Evolutionary conservation across 2,113 vertebrate genomes (phyloP), one percentile per base, ranked within the genome.

Genomic region (Menidia beryllina): DNA sequence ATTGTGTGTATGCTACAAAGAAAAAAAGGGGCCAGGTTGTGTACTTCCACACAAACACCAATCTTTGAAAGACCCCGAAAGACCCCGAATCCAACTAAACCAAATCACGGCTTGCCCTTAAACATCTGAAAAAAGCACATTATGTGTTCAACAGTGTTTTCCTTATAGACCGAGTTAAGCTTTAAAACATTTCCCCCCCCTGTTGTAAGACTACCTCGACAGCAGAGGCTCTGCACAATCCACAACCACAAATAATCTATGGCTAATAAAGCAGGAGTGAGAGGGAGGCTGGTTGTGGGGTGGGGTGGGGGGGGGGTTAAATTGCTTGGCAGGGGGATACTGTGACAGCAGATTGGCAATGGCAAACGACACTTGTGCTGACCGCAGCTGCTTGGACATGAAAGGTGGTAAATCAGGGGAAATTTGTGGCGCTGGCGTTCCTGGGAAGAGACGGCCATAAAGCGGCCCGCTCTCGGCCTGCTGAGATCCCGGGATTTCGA

Each of bases 361-460:
- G 73, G 77, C 72, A 81, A 61, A 75, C 77, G 85, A 91, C 88
- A 90, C 82, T 91, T 91, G 71, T 93, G 93, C 93, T 93, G 93
- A 94, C 84, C 85, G 79, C 68, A 75, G 88, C 81, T 75, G 82
- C 77, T 72, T 73, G 60, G 55, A 72, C 2, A 43, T 76, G 75
- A 79, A 63, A 55, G 81, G 78, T 47, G 66, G 59, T 93, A 91
- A 94, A 93, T 93, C 93, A 91, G 67, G 5, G n/a, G 63, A 92
- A 91, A 93, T 92, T 90, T 93, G 93, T 84, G 50, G 74, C 21
- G 1, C 64, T 59, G 69, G 72, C 57, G 69, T 87, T 91, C 86
- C 83, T 87, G 81, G 83, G 85, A 82, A 88, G 87, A 88, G 81
- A 58, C 7, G 60, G 36, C 68, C 48, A 61, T 77, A 84, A 54